Evolutionary conservation across 2,888 invertebrate genomes (phyloP).

Genomic region (Bedellia somnulentella): DNA sequence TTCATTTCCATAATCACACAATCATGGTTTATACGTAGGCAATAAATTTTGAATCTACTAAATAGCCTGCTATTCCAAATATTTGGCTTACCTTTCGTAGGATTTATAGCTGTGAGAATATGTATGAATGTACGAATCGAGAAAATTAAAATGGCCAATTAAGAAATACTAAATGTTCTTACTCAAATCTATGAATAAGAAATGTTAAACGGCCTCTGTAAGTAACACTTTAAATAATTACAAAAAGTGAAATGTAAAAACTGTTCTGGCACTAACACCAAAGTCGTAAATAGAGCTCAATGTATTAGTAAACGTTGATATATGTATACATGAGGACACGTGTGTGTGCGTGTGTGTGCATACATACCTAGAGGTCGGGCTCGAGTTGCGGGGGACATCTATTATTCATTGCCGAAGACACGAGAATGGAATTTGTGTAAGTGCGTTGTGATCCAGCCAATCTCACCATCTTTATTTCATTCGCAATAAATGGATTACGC

Average conservation of each 20-base stretch:
- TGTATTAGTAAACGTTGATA: neutral
- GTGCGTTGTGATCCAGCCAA: constrained; percentile 54
- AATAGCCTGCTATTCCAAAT: too few species aligned
- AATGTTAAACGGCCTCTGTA: too few species aligned
- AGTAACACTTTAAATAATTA: too few species aligned
- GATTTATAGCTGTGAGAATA: too few species aligned
- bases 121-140: too few species aligned
- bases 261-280: constrained; percentile 4
- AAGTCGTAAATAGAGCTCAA: constrained; percentile 3
- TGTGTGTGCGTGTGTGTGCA: constrained; percentile 16
- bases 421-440: constrained; percentile 54
- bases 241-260: constrained; percentile 2
- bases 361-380: constrained; percentile 22
- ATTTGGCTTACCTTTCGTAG: too few species aligned
- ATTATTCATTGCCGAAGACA: constrained; percentile 55
- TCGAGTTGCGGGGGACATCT: constrained; percentile 31
- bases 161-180: too few species aligned
- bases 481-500: constrained; percentile 50
- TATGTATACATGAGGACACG: neutral
- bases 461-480: constrained; percentile 53
- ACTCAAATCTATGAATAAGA: too few species aligned
- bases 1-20: too few species aligned
- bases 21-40: too few species aligned
- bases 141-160: too few species aligned
- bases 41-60: too few species aligned